Evolutionary conservation across 2,888 invertebrate species (phyloP), one percentile per base, ranked within the genome.

Genomic region (Hemicrepidius hirtus): DNA sequence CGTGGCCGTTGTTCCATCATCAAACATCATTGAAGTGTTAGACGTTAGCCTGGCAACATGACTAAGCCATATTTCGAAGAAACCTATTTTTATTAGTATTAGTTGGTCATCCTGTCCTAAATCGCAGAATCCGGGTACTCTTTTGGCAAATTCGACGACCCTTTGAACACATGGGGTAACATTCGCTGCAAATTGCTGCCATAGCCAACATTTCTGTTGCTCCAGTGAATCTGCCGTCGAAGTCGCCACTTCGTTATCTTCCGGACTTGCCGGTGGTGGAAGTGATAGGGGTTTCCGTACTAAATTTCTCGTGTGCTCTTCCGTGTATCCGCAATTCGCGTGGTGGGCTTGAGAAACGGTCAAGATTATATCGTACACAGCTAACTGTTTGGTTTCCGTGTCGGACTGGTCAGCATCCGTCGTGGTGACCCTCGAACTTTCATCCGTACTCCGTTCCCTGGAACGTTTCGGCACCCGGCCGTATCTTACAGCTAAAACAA

Each of bases 51-150:
- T 91, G 9, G 96, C 91, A 76, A 95, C 93, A 82, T 97, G 93
- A 57, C 95, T 93, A 77, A 98, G 89, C 97, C 98, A 98, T 75
- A 97, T 93, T 88, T 98, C 98, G 86, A 97, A 97, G 89, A 99
- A 99, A 74, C 98, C 97, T 84, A 93, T 92, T 89, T 99, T 98
- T 83, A 98, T 97, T 78, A 99, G 91, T 80, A 98, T 97, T 80
- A 99, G 90, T 87, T 99, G 98, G 88, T 98, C 98, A 85, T 98
- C 98, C 87, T 98, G 98, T 66, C 94, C 92, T 80, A 98, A 91
- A 78, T 93, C 92, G 83, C 93, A 91, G 89, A 98, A 98, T 77
- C 97, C 96, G 76, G 98, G 98, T 80, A 98, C 93, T 80, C 95
- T 90, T 87, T 99, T 99, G 66, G 97, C 97, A 86, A 98, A 98